phyloP scores from a whole-genome alignment of 2,888 invertebrate species.

The Antheraea yamamai region DNA sequence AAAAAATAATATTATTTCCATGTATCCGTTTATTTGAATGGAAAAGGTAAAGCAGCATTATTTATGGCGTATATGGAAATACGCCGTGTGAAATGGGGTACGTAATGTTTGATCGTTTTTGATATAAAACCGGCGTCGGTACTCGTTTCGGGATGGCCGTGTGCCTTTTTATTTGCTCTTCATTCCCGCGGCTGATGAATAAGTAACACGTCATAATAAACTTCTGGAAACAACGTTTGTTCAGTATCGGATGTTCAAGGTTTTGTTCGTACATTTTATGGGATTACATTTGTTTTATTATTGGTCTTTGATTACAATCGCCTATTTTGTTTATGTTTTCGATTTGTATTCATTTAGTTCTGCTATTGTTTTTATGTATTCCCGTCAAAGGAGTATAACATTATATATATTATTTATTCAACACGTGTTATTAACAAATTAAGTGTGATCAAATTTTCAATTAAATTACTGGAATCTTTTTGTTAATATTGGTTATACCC shows the following conservation, averaged over 20 bases:
- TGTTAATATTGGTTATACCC: too few species aligned
- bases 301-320: too few species aligned
- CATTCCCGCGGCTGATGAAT: slow-evolving; percentile 68
- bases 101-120: slow-evolving; percentile 70
- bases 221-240: slow-evolving; percentile 34
- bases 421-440: too few species aligned
- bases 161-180: slow-evolving; percentile 67
- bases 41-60: slow-evolving; percentile 56
- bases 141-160: slow-evolving; percentile 51
- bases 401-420: too few species aligned
- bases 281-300: not conserved
- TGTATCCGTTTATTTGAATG: slow-evolving; percentile 48
- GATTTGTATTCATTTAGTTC: too few species aligned
- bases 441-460: too few species aligned
- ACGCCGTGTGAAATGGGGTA: slow-evolving; percentile 59
- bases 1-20: slow-evolving; percentile 27
- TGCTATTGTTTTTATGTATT: too few species aligned
- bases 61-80: slow-evolving; percentile 67
- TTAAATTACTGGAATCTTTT: too few species aligned
- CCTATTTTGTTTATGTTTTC: too few species aligned
- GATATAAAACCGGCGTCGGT: slow-evolving; percentile 60
- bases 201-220: slow-evolving; percentile 52
- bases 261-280: not conserved
- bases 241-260: not conserved
- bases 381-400: too few species aligned